Conservation (phyloP, 2,113 vertebrate species). For the Microtus montanus region DNA sequence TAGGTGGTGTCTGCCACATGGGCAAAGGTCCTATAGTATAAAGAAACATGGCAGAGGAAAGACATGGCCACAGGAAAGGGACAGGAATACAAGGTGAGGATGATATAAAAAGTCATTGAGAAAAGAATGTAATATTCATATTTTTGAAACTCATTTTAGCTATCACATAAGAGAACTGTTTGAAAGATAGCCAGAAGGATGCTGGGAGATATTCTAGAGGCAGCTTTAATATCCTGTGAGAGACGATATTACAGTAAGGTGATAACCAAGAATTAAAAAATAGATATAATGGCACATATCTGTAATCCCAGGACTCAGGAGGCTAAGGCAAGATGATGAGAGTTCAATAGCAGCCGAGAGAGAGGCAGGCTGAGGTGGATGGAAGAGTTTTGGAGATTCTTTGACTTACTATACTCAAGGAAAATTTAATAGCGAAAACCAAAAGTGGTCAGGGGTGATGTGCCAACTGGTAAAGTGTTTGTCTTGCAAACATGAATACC, state of each 20-base stretch:
- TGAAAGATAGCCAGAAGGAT: constrained; percentile 1
- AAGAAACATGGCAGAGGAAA: background rate
- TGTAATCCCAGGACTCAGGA: background rate
- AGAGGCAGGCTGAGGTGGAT: too few relatives aligned
- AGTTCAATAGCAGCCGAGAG: too few relatives aligned
- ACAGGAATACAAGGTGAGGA: background rate
- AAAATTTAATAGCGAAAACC: constrained; percentile 6
- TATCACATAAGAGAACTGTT: background rate
- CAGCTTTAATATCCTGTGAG: background rate
- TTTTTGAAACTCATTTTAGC: background rate
- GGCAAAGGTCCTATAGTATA: background rate
- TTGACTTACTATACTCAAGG: background rate
- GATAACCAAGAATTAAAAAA: background rate
- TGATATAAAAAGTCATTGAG: background rate
- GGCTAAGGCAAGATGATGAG: too few relatives aligned
- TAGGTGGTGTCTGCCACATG: background rate
- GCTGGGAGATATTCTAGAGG: background rate
- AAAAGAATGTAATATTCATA: background rate
- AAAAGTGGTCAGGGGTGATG: background rate
- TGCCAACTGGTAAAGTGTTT: background rate
- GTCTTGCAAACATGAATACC: background rate
- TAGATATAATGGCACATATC: too few relatives aligned
- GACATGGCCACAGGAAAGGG: background rate
- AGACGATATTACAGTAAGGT: background rate
- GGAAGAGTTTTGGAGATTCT: background rate